Percentiles rank a stretch among this genome's conserved stretches.
Evolutionary conservation across 1,140 invertebrate species (phyloP).

Genomic region (Lepidurus arcticus): DNA sequence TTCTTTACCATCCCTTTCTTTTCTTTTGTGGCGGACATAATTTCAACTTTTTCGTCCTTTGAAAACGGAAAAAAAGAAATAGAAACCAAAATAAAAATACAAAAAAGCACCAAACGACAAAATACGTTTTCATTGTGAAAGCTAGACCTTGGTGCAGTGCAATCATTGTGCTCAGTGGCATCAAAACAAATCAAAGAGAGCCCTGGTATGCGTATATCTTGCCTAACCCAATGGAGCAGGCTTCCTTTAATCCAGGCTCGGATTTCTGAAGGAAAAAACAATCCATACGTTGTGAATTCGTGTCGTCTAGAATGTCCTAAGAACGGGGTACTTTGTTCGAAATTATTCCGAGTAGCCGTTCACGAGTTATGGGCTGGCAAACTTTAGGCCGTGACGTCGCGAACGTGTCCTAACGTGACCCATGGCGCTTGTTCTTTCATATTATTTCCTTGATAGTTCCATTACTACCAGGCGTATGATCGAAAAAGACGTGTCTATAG

Average conservation of each 20-base stretch:
- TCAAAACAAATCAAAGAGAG: neutral
- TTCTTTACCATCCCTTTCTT: neutral
- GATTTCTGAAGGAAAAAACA: neutral
- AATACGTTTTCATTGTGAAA: neutral
- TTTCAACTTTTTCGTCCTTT: neutral
- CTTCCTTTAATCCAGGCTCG: neutral
- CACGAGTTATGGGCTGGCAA: too few species aligned
- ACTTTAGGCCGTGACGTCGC: too few species aligned
- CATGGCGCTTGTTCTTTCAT: too few species aligned
- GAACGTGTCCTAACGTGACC: too few species aligned
- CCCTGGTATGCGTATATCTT: neutral
- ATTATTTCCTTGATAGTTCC: too few species aligned
- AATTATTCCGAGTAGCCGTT: too few species aligned
- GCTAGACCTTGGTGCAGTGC: neutral
- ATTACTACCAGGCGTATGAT: too few species aligned
- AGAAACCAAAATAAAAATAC: neutral
- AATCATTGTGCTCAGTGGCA: slow-evolving; percentile 8
- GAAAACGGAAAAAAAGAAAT: neutral
- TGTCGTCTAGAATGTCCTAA: too few species aligned
- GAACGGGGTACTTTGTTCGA: too few species aligned
- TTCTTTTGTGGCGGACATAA: neutral
- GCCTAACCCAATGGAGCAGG: neutral
- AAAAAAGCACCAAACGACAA: neutral
- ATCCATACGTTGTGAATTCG: neutral
- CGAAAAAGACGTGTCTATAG: too few species aligned